phyloP scores from a whole-genome alignment of 2,113 vertebrate genomes.

The Gavia stellata region DNA sequence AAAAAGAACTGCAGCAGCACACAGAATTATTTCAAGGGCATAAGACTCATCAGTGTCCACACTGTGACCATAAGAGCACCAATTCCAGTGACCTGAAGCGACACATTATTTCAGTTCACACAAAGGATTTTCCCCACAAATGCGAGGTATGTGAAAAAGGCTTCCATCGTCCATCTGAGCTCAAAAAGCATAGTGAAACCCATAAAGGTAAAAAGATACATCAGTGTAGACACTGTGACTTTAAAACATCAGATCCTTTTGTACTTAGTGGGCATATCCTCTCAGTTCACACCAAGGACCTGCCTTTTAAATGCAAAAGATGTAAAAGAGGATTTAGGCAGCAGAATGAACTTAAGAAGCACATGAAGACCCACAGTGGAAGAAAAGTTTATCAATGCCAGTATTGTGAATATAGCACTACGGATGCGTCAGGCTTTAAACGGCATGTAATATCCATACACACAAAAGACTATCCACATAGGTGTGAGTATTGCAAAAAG shows the following conservation, averaged over 20 bases:
- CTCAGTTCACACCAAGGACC: slow-evolving; percentile 97
- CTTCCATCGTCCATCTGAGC: slow-evolving; percentile 95
- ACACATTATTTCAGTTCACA: slow-evolving; percentile 98
- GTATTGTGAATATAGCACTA: slow-evolving; percentile 98
- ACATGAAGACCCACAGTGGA: slow-evolving; percentile 99
- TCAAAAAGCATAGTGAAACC: slow-evolving; percentile 95
- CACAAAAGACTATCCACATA: slow-evolving; percentile 98
- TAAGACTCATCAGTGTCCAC: slow-evolving; percentile 96
- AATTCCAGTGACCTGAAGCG: slow-evolving; percentile 98
- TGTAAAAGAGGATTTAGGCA: slow-evolving; percentile 95
- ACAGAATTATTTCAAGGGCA: slow-evolving; percentile 95
- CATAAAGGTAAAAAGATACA: slow-evolving; percentile 97
- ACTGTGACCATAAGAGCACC: slow-evolving; percentile 99
- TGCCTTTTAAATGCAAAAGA: slow-evolving; percentile 97
- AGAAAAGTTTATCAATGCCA: slow-evolving; percentile 98
- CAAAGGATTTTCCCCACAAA: slow-evolving; percentile 99
- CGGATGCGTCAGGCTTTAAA: slow-evolving; percentile 98
- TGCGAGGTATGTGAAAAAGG: slow-evolving; percentile 98
- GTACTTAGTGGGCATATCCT: slow-evolving; percentile 96
- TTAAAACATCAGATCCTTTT: slow-evolving; percentile 96
- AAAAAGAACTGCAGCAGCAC: slow-evolving; percentile 91
- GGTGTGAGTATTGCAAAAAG: slow-evolving; percentile 98
- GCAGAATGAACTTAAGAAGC: slow-evolving; percentile 95
- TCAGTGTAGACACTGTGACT: slow-evolving; percentile 98
- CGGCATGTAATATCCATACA: slow-evolving; percentile 99